A percentile compares a stretch with the other conserved stretches of the same genome.
These are phyloP conservation scores for Drosophila subpulchrella DNA, from an alignment of 1,140 invertebrate genomes.

Conservation along the genomic window DNA sequence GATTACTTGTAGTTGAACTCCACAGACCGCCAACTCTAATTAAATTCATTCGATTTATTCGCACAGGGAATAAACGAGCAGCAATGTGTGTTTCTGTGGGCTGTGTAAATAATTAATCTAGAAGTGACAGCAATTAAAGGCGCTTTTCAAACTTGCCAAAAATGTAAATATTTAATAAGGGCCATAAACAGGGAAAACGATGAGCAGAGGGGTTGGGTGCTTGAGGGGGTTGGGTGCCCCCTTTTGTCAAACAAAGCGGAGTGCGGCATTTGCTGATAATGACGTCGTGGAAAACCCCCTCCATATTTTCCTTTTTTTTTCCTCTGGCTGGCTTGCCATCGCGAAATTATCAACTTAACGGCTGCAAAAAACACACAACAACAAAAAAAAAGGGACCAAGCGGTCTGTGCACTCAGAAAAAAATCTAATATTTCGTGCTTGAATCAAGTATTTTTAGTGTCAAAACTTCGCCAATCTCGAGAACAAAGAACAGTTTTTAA, in stretches of 20 bases:
- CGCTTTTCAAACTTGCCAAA: slow-evolving; percentile 69
- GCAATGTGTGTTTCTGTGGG: slow-evolving; percentile 14
- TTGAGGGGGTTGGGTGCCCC: no score
- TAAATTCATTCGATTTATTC: slow-evolving; percentile 34
- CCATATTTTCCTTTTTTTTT: not conserved
- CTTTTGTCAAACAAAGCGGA: slow-evolving; percentile 65
- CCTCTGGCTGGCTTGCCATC: slow-evolving; percentile 34
- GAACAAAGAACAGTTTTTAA: no score
- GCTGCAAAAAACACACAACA: slow-evolving; percentile 13
- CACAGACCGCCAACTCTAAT: slow-evolving; percentile 24
- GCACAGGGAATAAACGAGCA: slow-evolving; percentile 23
- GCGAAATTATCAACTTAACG: slow-evolving; percentile 74
- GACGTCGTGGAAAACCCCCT: slow-evolving; percentile 34
- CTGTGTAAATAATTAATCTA: slow-evolving; percentile 74
- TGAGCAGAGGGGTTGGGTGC: not conserved
- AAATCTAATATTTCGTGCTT: no score
- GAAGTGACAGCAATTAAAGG: slow-evolving; percentile 80
- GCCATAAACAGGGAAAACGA: slow-evolving; percentile 50
- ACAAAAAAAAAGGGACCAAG: slow-evolving; percentile 39
- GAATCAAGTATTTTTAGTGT: no score
- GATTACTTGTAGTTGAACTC: slow-evolving; percentile 24
- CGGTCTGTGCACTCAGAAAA: no score
- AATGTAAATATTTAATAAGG: slow-evolving; percentile 79
- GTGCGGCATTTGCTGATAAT: slow-evolving; percentile 67
- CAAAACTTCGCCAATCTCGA: no score